phyloP scores from a whole-genome alignment of 2,888 invertebrate genomes.

The Lobophora halterata region DNA sequence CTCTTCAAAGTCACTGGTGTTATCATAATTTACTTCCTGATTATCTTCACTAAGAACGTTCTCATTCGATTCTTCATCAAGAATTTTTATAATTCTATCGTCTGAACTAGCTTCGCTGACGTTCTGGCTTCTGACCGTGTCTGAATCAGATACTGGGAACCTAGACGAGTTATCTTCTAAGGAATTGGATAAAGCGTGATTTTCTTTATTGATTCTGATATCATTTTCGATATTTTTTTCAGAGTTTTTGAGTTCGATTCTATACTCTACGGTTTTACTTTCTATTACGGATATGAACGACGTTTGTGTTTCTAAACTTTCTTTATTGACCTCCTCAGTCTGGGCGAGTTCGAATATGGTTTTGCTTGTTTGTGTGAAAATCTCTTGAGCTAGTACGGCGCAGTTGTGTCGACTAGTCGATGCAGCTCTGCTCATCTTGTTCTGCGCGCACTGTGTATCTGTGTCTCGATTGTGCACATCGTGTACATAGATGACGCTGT shows the following conservation, averaged over 20 bases:
- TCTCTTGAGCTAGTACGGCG: conserved; percentile 55
- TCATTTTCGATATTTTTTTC: conserved; percentile 27
- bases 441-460: conserved; percentile 30
- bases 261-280: conserved; percentile 55
- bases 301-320: conserved; percentile 64
- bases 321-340: conserved; percentile 40
- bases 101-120: conserved; percentile 37
- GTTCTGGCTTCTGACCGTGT: conserved; percentile 36
- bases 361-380: conserved; percentile 80
- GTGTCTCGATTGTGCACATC: conserved; percentile 24
- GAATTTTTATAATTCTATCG: conserved; percentile 37
- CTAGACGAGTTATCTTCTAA: conserved; percentile 53
- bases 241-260: conserved; percentile 43
- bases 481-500: conserved; percentile 40
- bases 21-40: conserved; percentile 36
- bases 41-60: conserved; percentile 33
- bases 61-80: conserved; percentile 42
- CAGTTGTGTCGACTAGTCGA: conserved; percentile 39
- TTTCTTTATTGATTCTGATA: conserved; percentile 5
- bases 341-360: conserved; percentile 77
- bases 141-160: conserved; percentile 41
- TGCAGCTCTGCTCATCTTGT: conserved; percentile 31
- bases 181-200: conserved; percentile 25
- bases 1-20: conserved; percentile 41
- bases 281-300: conserved; percentile 61